Evolutionary conservation across 1,140 invertebrate genomes (phyloP).

Genomic region (Lamellibrachia luymesi): DNA sequence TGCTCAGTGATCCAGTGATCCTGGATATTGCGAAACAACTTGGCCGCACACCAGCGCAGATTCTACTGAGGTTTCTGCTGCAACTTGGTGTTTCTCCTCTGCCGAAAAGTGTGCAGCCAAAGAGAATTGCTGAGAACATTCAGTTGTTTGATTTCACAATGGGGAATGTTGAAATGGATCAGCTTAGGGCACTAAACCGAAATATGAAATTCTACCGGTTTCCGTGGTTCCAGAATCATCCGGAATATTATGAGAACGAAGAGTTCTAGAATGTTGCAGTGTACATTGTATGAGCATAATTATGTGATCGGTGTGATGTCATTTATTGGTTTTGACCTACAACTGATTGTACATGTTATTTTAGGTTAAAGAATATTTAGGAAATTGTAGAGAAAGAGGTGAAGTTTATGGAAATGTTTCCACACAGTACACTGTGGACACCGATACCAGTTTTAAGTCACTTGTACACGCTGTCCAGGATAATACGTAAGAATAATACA

Average conservation of each 20-base stretch:
- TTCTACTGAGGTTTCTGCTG: slow-evolving; percentile 74
- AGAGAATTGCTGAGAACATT: slow-evolving; percentile 68
- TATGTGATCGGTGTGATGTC: not conserved
- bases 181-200: slow-evolving; percentile 35
- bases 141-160: slow-evolving; percentile 40
- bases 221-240: slow-evolving; percentile 35
- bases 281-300: not conserved
- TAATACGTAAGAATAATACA: no score
- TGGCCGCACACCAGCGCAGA: slow-evolving; percentile 73
- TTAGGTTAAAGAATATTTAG: not conserved
- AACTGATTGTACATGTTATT: not conserved
- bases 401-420: not conserved
- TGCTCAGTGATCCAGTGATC: slow-evolving; percentile 68
- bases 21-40: slow-evolving; percentile 69
- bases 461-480: no score
- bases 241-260: slow-evolving; percentile 39
- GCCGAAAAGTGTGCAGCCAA: slow-evolving; percentile 77
- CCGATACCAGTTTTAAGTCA: no score
- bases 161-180: slow-evolving; percentile 37
- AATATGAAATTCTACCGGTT: slow-evolving; percentile 39
- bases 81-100: slow-evolving; percentile 74
- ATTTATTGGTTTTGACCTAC: not conserved
- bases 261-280: slow-evolving; percentile 33
- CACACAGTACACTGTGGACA: not conserved
- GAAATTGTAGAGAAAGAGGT: not conserved